Percentiles rank a stretch among this genome's conserved stretches.
Evolutionary conservation across 2,113 vertebrate genomes (phyloP).

Genomic region (Anhinga rufa): DNA sequence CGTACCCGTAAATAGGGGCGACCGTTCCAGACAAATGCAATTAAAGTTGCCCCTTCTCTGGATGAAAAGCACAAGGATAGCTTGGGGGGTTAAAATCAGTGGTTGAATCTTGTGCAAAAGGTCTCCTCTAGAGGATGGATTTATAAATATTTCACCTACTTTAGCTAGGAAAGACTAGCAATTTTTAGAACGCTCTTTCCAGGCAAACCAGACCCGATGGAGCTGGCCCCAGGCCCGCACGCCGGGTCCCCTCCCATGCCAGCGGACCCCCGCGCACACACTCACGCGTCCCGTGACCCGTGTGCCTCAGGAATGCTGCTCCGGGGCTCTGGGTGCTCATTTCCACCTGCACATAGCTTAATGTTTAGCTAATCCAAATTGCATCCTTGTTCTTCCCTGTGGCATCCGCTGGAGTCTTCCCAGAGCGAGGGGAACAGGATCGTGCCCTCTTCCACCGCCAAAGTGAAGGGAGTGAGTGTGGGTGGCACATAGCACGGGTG

Average conservation of each 20-base stretch:
- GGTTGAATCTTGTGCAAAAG: conserved; percentile 52
- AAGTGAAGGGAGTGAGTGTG: accelerated
- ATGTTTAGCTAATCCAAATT: background rate
- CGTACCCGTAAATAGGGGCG: background rate
- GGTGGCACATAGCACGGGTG: accelerated
- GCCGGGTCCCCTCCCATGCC: background rate
- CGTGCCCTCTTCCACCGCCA: accelerated
- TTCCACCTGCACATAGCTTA: conserved; percentile 2
- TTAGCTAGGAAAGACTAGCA: conserved; percentile 37
- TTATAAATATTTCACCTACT: conserved; percentile 73
- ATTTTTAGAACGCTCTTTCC: conserved; percentile 51
- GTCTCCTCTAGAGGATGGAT: conserved; percentile 59
- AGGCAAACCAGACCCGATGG: background rate
- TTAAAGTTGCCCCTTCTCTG: background rate
- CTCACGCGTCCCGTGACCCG: background rate
- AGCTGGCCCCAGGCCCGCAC: background rate
- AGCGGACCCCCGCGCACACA: accelerated
- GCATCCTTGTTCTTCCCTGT: background rate
- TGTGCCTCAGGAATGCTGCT: conserved; percentile 10
- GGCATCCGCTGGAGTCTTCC: background rate
- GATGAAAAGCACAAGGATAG: background rate
- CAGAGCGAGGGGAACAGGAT: accelerated
- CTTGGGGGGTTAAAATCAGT: background rate
- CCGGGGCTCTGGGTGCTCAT: background rate
- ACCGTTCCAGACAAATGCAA: background rate